These are phyloP conservation scores for Xanthorhoe spadicearia DNA, from an alignment of 2,888 invertebrate species.

Conservation along the genomic window DNA sequence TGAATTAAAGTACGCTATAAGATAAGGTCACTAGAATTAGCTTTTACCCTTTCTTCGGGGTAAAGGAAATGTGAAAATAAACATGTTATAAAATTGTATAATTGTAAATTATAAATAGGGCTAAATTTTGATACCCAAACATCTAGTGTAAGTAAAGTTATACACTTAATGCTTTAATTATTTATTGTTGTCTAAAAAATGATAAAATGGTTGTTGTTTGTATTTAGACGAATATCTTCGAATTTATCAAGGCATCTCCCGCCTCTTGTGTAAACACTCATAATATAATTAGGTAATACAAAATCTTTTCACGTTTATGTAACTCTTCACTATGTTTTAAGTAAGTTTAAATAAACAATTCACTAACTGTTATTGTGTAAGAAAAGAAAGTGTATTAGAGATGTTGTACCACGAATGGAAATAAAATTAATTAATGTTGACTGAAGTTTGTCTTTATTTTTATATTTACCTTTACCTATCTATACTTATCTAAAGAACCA, in stretches of 20 bases:
- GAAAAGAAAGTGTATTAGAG: conserved; percentile 43
- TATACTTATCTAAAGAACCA: too few relatives aligned
- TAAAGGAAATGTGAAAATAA: neutral
- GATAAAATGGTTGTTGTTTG: neutral
- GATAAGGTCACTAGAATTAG: too few relatives aligned
- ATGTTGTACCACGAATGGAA: conserved; percentile 45
- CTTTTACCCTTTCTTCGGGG: too few relatives aligned
- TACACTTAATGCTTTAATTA: conserved; percentile 7
- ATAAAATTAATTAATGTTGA: conserved; percentile 55
- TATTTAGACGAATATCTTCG: neutral
- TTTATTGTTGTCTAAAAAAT: conserved; percentile 6
- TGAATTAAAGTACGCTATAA: too few relatives aligned
- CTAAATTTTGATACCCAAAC: conserved; percentile 25
- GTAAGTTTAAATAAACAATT: conserved; percentile 6
- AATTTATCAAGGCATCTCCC: neutral
- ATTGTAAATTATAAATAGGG: conserved; percentile 8
- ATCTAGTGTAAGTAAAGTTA: neutral
- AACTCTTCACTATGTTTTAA: neutral
- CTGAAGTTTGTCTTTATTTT: conserved; percentile 24
- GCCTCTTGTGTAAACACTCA: neutral
- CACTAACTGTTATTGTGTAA: neutral
- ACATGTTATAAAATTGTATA: conserved; percentile 2
- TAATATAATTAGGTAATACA: neutral
- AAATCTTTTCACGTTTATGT: neutral
- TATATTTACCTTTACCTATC: too few relatives aligned